These are phyloP conservation scores for Eueides isabella DNA, from an alignment of 1,140 invertebrate genomes.

Conservation along the genomic window DNA sequence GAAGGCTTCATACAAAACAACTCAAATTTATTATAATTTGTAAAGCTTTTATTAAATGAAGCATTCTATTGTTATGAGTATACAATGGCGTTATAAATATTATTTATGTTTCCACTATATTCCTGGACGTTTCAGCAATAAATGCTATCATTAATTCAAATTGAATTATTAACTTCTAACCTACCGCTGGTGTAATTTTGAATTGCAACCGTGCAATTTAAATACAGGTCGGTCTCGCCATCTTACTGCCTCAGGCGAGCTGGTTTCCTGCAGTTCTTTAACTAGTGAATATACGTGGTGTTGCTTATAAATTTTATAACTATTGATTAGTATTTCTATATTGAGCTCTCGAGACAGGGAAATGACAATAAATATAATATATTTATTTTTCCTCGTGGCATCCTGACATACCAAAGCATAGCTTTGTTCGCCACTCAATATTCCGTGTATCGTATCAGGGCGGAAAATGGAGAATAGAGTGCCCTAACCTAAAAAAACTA, in stretches of 20 bases:
- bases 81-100: slow-evolving; percentile 53
- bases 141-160: slow-evolving; percentile 62
- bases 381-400: no score
- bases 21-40: neutral
- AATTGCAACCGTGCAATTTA: slow-evolving; percentile 25
- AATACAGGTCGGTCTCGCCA: slow-evolving; percentile 9
- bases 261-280: neutral
- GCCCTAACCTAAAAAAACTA: no score
- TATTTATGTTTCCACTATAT: slow-evolving; percentile 61
- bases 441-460: no score
- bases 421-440: no score
- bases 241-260: slow-evolving; percentile 1
- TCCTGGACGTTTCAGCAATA: slow-evolving; percentile 52
- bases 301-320: neutral
- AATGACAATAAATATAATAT: no score
- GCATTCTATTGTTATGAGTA: slow-evolving; percentile 55
- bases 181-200: slow-evolving; percentile 42
- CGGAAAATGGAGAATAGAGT: no score
- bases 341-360: no score
- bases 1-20: no score
- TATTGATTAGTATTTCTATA: neutral
- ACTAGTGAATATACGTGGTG: neutral
- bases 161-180: slow-evolving; percentile 64
- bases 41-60: slow-evolving; percentile 52
- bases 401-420: no score